These are phyloP conservation scores for Orthosia incerta DNA, from an alignment of 2,888 invertebrate genomes.

Conservation along the genomic window DNA sequence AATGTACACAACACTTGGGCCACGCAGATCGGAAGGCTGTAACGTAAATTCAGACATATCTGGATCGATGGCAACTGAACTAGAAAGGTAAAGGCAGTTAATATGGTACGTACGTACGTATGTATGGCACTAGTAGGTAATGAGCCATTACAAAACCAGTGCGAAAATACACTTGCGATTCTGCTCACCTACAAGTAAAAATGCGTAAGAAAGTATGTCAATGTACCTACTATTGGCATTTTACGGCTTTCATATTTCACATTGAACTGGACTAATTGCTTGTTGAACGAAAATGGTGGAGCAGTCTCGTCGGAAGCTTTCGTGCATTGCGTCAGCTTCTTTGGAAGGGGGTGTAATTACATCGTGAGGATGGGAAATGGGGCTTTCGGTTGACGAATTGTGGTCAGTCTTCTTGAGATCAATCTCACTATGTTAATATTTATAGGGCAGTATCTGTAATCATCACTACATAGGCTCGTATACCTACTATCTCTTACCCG, in stretches of 20 bases:
- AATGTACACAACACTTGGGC: too few species aligned
- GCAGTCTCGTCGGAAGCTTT: background rate
- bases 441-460: background rate
- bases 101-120: too few species aligned
- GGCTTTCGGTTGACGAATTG: background rate
- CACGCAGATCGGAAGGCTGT: too few species aligned
- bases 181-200: conserved; percentile 27
- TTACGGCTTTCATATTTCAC: conserved; percentile 49
- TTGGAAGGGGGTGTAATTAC: background rate
- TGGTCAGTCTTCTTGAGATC: background rate
- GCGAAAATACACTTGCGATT: conserved; percentile 17
- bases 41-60: too few species aligned
- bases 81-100: too few species aligned
- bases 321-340: conserved; percentile 14
- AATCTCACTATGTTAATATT: conserved; percentile 6
- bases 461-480: too few species aligned
- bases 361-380: background rate
- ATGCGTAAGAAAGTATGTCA: conserved; percentile 52
- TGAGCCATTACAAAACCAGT: background rate
- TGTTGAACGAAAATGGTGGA: conserved; percentile 7
- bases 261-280: conserved; percentile 32
- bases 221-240: conserved; percentile 24
- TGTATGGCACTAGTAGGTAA: too few species aligned
- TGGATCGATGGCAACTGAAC: too few species aligned
- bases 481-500: too few species aligned